A percentile compares a stretch with the other conserved stretches of the same genome.
Conservation (phyloP, 1,140 invertebrate species). For the Caerostris extrusa region DNA sequence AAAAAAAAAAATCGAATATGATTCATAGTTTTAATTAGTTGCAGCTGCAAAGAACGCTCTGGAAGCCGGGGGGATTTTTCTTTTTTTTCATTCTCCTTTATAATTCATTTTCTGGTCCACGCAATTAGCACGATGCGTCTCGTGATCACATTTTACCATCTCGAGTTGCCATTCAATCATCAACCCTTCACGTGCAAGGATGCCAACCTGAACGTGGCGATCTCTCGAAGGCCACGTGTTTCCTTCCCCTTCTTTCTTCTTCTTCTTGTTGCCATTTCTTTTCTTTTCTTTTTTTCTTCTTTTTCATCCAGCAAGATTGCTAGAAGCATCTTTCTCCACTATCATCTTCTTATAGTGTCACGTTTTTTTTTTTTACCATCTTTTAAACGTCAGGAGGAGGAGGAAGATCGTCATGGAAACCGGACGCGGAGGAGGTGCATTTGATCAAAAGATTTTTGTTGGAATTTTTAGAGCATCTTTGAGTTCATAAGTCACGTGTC, state of each 20-base stretch:
- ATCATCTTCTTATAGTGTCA: background rate
- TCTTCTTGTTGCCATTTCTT: background rate
- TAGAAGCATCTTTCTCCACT: background rate
- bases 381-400: background rate
- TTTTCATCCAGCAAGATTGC: background rate
- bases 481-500: no score
- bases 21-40: conserved; percentile 29
- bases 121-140: conserved; percentile 9
- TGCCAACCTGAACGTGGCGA: conserved; percentile 13
- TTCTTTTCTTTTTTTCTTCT: background rate
- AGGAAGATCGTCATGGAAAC: background rate
- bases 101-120: conserved; percentile 5
- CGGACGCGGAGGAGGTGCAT: background rate
- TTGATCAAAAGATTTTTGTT: background rate
- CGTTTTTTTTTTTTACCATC: background rate
- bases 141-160: conserved; percentile 6
- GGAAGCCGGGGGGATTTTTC: background rate
- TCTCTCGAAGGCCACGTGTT: background rate
- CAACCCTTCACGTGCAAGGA: conserved; percentile 23
- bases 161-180: conserved; percentile 21
- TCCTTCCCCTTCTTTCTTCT: background rate
- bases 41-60: background rate
- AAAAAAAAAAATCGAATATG: background rate
- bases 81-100: background rate
- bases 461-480: background rate